Conservation (phyloP, 2,113 vertebrate genomes). For the Phylloscopus trochiloides region DNA sequence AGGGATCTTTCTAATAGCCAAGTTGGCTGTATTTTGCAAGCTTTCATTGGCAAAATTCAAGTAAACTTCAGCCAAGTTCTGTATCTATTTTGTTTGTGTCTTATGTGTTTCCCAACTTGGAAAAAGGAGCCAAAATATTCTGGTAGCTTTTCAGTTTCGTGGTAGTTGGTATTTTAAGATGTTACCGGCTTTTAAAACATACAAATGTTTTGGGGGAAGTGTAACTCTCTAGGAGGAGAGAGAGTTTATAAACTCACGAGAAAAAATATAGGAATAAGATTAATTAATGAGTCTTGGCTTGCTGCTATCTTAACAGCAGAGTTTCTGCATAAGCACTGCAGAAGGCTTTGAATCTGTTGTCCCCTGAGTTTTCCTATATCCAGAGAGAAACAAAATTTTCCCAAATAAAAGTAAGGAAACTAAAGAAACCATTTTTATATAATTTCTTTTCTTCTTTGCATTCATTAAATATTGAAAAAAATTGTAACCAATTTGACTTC, state of each 20-base stretch:
- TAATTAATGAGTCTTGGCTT: conserved; percentile 63
- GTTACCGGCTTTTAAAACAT: conserved; percentile 55
- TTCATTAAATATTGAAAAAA: background rate
- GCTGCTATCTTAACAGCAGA: conserved; percentile 53
- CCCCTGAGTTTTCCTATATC: conserved; percentile 37
- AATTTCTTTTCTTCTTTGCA: conserved; percentile 5
- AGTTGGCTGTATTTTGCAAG: conserved; percentile 69
- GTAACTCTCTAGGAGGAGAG: background rate
- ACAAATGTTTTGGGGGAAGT: conserved; percentile 32
- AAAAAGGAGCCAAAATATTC: conserved; percentile 59
- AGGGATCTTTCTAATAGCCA: conserved; percentile 66
- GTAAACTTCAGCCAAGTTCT: conserved; percentile 79
- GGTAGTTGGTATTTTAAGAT: conserved; percentile 63
- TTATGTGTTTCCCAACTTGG: conserved; percentile 52
- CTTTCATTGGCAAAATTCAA: conserved; percentile 77
- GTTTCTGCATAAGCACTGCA: conserved; percentile 24
- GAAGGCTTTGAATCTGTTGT: conserved; percentile 42
- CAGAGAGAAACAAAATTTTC: conserved; percentile 11
- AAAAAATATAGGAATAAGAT: conserved; percentile 54
- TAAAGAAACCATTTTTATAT: conserved; percentile 25
- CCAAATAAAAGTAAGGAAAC: conserved; percentile 15
- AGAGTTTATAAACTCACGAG: background rate
- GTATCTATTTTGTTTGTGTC: conserved; percentile 71
- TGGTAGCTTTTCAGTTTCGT: conserved; percentile 61
- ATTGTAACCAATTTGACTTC: background rate